These are phyloP conservation scores for Zhuqinia jingwanae DNA, from an alignment of 2,888 invertebrate genomes.

Conservation along the genomic window DNA sequence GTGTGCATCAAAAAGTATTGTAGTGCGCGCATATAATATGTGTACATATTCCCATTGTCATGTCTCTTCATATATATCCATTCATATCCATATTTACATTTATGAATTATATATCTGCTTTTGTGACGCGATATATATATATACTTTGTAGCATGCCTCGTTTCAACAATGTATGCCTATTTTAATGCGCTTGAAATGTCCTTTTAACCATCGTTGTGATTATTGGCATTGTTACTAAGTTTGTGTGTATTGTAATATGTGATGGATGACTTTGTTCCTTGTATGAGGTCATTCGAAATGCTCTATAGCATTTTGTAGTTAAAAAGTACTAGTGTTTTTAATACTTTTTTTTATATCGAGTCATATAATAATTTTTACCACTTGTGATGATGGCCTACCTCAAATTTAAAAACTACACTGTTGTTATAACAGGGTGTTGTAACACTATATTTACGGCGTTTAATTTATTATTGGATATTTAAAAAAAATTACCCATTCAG, in stretches of 20 bases:
- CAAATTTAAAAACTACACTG: not conserved
- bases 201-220: not conserved
- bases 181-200: constrained; percentile 12
- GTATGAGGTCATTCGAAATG: constrained; percentile 46
- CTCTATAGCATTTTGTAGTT: not conserved
- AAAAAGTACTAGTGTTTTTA: not conserved
- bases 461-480: too few species aligned
- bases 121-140: not conserved
- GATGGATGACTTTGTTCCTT: constrained; percentile 17
- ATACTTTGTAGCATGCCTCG: not conserved
- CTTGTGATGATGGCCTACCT: constrained; percentile 48
- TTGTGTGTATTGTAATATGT: too few species aligned
- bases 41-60: constrained; percentile 1
- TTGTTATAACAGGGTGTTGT: not conserved
- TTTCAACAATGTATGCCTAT: constrained; percentile 13
- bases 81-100: not conserved
- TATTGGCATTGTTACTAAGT: constrained; percentile 11
- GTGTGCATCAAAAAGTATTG: too few species aligned
- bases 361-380: constrained; percentile 6
- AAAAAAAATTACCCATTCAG: too few species aligned
- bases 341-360: not conserved
- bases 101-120: too few species aligned
- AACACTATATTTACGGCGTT: too few species aligned
- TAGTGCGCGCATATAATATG: too few species aligned
- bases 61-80: not conserved